Evolutionary conservation across 2,113 vertebrate species (phyloP).

Genomic region (Columbina picui): DNA sequence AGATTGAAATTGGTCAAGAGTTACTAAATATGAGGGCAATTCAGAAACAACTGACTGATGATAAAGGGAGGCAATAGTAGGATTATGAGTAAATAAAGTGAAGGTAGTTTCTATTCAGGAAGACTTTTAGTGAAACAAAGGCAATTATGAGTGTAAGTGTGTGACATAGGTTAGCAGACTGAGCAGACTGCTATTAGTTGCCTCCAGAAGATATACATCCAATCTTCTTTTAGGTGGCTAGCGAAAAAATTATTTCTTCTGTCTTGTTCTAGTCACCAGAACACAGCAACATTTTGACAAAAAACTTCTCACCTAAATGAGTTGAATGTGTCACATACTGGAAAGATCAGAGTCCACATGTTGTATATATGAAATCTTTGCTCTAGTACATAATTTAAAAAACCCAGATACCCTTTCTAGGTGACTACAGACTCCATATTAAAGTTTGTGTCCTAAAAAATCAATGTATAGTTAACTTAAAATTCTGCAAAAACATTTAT

Average conservation of each 20-base stretch:
- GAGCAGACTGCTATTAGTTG: neutral
- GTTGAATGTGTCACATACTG: neutral
- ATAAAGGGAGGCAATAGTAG: neutral
- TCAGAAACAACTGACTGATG: neutral
- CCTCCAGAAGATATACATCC: neutral
- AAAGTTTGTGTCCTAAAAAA: fast-evolving
- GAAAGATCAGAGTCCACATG: neutral
- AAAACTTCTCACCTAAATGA: neutral
- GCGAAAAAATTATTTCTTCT: neutral
- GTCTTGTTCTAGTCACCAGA: neutral
- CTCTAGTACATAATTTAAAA: neutral
- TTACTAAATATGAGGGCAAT: neutral
- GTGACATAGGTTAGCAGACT: neutral
- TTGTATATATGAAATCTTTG: neutral
- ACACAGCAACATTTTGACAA: neutral
- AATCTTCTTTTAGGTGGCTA: neutral
- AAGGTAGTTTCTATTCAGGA: neutral
- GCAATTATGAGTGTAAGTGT: neutral
- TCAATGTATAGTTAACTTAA: neutral
- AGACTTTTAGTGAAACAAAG: neutral
- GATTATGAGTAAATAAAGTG: neutral
- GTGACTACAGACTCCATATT: neutral
- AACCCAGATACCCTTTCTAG: neutral
- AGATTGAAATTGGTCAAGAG: neutral
- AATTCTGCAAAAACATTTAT: neutral